Percentiles rank a stretch among this genome's conserved stretches.
Evolutionary conservation across 2,797 vertebrate species (phyloP).

Genomic region (Manis crassicaudata): DNA sequence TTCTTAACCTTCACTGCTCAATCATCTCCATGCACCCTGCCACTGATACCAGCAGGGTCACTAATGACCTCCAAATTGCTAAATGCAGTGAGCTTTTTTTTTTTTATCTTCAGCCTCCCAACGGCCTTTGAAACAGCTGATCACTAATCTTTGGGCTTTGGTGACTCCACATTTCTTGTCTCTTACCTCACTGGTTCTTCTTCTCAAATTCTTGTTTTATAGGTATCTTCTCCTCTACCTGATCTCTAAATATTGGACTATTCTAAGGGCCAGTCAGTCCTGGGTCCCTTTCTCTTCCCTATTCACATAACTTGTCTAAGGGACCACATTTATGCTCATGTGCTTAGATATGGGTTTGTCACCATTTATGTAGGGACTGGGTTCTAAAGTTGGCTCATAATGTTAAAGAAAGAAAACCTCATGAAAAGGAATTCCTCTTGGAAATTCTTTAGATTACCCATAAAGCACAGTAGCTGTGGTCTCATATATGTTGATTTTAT

Average conservation of each 20-base stretch:
- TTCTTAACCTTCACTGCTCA: not conserved
- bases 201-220: not conserved
- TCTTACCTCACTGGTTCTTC: not conserved
- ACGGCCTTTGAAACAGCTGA: not conserved
- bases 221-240: not conserved
- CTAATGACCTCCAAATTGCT: not conserved
- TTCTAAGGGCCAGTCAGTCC: not conserved
- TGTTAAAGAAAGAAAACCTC: not conserved
- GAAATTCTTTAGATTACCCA: not conserved
- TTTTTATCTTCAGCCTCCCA: not conserved
- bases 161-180: not conserved
- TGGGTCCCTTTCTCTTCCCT: not conserved
- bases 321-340: not conserved
- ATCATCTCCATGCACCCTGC: not conserved
- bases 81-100: not conserved
- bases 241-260: not conserved
- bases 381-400: not conserved
- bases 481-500: not conserved
- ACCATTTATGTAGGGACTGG: not conserved
- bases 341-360: conserved; percentile 2
- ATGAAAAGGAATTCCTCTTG: not conserved
- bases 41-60: not conserved
- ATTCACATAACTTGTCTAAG: not conserved
- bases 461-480: not conserved
- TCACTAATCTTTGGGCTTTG: not conserved